Evolutionary conservation across 1,140 invertebrate species (phyloP), one percentile per base, ranked within the genome.

Genomic region (Aleiodes sp.): DNA sequence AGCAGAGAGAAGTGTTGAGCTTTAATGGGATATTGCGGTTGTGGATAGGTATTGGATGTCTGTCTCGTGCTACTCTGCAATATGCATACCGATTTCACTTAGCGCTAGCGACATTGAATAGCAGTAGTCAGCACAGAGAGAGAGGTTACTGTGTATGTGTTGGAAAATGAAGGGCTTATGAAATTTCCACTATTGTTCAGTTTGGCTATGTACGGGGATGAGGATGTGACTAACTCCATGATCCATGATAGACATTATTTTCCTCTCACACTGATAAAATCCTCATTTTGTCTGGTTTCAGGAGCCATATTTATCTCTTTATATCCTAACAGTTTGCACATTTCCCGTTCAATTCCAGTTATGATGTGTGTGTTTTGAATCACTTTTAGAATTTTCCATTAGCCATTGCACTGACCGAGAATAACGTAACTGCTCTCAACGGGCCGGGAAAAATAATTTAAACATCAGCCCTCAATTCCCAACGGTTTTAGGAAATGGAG

Each of bases 11-110:
- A 35, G 62, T 33, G 37, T 68, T 41, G 64, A 63, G 60, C 37
- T 71, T 43, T 74, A 74, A 74, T 74, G 70, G 73, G 71, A 74
- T 74, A 71, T 74, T 71, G 70, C 66, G 72, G 70, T 74, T 71
- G 62, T 62, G 66, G 63, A 73, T 74, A 21, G 70, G 66, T 71
- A 71, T 71, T 71, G 70, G 65, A 64, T 71, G 65, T 73, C 60
- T 70, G 68, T 52, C 61, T 68, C 61, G 61, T 73, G 61, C 65
- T 68, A 65, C 60, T 73, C 43, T 65, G 65, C 65, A 70, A 70
- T 73, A 73, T 73, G 72, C 65, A 73, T 73, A 63, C 72, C 68
- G 70, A 73, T 70, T 65, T 70, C 68, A 73, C 72, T 68, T 70
- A 29, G 60, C 60, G 35, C 14, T 21, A 41, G 14, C 19, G 46